phyloP scores from a whole-genome alignment of 1,140 invertebrate species.

The Diprion similis region DNA sequence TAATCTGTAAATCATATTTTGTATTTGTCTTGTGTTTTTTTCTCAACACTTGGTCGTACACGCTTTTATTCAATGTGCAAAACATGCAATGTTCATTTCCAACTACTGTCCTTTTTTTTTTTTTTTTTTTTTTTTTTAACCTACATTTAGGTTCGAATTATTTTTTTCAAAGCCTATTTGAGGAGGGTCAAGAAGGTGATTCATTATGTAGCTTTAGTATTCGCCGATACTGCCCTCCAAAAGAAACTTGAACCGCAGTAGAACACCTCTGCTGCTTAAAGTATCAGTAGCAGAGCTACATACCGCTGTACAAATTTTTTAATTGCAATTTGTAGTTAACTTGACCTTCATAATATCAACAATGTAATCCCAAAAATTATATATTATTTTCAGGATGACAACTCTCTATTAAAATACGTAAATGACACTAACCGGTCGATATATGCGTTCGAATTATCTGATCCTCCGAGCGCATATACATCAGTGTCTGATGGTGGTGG shows the following conservation, averaged over 20 bases:
- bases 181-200: conserved; percentile 56
- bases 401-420: conserved; percentile 63
- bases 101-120: conserved; percentile 8
- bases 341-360: neutral
- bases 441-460: conserved; percentile 63
- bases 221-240: conserved; percentile 58
- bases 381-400: conserved; percentile 64
- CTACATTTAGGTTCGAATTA: conserved; percentile 12
- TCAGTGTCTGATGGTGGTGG: conserved; percentile 36
- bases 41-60: no score
- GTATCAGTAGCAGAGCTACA: conserved; percentile 55
- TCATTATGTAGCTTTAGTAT: conserved; percentile 42
- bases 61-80: neutral
- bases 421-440: conserved; percentile 65
- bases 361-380: neutral
- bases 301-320: conserved; percentile 44
- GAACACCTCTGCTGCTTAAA: conserved; percentile 56
- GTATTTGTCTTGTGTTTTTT: neutral
- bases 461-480: conserved; percentile 50
- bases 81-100: conserved; percentile 22
- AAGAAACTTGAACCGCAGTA: conserved; percentile 39
- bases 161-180: conserved; percentile 11
- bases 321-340: neutral
- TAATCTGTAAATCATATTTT: neutral
- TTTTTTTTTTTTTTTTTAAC: conserved; percentile 20